phyloP scores from a whole-genome alignment of 2,113 vertebrate genomes.

The Alces alces region DNA sequence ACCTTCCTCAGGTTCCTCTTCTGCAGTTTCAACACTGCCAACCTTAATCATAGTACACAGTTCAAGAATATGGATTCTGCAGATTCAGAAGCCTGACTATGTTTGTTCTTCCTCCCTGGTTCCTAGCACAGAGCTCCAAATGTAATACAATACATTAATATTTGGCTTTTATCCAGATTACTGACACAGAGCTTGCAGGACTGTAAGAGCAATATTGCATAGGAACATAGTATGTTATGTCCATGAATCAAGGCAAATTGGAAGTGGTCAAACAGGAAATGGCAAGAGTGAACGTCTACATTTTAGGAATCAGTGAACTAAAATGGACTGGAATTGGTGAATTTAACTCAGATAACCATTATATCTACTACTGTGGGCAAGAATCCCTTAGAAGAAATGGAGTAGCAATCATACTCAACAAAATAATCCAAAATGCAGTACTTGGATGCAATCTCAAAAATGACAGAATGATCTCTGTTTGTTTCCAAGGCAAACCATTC shows the following conservation, averaged over 20 bases:
- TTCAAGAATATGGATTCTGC: not conserved
- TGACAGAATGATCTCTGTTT: not conserved
- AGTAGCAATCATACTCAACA: not conserved
- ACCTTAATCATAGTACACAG: not conserved
- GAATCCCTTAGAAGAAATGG: not conserved
- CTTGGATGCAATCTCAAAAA: not conserved
- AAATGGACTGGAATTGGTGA: not conserved
- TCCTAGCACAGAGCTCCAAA: not conserved
- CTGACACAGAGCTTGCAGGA: not conserved
- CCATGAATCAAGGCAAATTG: not conserved
- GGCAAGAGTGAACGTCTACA: not conserved
- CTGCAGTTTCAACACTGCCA: not conserved
- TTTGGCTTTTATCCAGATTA: not conserved
- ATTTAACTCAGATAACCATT: not conserved
- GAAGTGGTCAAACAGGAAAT: not conserved
- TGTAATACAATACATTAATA: not conserved
- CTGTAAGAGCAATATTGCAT: not conserved
- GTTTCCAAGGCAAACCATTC: not conserved
- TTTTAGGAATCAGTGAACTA: not conserved
- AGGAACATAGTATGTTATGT: not conserved
- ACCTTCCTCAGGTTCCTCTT: not conserved
- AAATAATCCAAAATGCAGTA: not conserved
- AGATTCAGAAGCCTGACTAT: not conserved
- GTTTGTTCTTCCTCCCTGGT: not conserved
- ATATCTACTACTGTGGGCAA: not conserved